Evolutionary conservation across 1,140 invertebrate genomes (phyloP), one percentile per base, ranked within the genome.

Genomic region (Octopus sinensis): DNA sequence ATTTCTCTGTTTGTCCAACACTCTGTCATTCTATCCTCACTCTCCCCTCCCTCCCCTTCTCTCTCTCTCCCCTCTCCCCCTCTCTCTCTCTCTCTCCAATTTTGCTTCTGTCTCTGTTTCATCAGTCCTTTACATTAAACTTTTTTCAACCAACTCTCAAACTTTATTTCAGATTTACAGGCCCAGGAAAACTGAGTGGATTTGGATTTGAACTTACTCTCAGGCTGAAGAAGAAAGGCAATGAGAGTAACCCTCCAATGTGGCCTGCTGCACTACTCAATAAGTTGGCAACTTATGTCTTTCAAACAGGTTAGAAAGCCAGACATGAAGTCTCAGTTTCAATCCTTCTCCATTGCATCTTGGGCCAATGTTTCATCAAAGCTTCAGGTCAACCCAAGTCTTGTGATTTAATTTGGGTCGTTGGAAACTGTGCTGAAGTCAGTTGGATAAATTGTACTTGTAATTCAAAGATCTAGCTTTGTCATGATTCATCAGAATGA

Each of bases 201-300:
- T 96, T 95, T 92, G 97, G 97, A 0, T 95, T 98, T 89, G 97
- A 98, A 91, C 88, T 98, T 79, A 97, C 96, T 23, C 95, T 98
- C 88, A 92, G 97, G 6, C 89, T 96, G 79, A 93, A 92, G 88
- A 92, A 93, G 75, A 93, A 94, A 85, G 90, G 92, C 1, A 92
- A 92, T 76, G 90, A 91, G 76, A 92, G 93, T 6, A 93, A 93
- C 53, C 96, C 96, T 4, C 96, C 96, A 7, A 95, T 95, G 1
- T 98, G 97, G 97, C 96, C 97, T 0, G 96, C 96, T 5, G 94
- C 94, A 79, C 91, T 98, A 6, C 93, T 98, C 92, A 97, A 98
- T 89, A 93, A 94, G n/a, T 92, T 98, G n/a, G 96, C 96, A 0
- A 95, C 95, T 92, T 98, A 98, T 91, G 95, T 97, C 54, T 92